phyloP scores from a whole-genome alignment of 2,888 invertebrate genomes.

The Xestoiulus laeticollis region DNA sequence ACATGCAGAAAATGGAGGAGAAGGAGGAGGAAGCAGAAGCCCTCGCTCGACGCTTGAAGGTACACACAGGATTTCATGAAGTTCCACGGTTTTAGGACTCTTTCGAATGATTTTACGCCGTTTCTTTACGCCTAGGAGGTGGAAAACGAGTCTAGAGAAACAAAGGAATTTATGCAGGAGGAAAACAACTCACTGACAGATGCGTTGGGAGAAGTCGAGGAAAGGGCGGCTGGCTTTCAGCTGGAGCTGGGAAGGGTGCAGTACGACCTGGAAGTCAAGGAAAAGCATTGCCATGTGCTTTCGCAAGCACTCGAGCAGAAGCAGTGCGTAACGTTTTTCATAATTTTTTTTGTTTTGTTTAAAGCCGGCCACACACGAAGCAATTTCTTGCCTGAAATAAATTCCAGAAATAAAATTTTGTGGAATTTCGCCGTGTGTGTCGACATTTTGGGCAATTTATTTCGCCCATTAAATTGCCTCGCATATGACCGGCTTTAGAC shows the following conservation, averaged over 20 bases:
- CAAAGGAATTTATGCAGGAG: constrained; percentile 87
- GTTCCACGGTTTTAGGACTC: neutral
- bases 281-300: constrained; percentile 36
- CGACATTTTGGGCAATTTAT: no score
- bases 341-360: no score
- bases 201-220: constrained; percentile 80
- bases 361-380: no score
- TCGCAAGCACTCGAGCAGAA: constrained; percentile 15
- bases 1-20: neutral
- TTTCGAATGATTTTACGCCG: neutral
- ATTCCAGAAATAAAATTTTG: no score
- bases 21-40: neutral
- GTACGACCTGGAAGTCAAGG: constrained; percentile 46
- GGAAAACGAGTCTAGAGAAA: constrained; percentile 81
- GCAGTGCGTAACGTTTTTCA: constrained; percentile 47
- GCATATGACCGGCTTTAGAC: no score
- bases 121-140: constrained; percentile 69
- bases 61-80: neutral
- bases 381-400: no score
- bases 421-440: no score
- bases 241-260: constrained; percentile 36
- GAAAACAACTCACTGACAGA: constrained; percentile 84
- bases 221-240: constrained; percentile 66
- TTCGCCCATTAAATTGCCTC: no score
- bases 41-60: neutral